Conservation (phyloP, 2,888 invertebrate species). For the Pristionchus arcanus region DNA sequence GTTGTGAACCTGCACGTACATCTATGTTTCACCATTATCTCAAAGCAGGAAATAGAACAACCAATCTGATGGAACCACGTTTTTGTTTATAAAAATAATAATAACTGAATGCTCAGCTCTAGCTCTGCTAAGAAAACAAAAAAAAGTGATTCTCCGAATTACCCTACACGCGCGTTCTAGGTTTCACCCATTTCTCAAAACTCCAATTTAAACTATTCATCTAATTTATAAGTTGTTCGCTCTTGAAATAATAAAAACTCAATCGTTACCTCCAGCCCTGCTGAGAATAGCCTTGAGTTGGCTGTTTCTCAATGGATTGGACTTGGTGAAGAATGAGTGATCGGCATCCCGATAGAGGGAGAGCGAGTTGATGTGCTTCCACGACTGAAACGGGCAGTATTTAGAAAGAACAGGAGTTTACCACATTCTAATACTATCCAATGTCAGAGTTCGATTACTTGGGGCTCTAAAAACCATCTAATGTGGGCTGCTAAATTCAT, state of each 20-base stretch:
- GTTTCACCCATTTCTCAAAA: neutral
- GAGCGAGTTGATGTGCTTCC: constrained; percentile 66
- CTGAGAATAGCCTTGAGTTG: constrained; percentile 68
- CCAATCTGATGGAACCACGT: neutral
- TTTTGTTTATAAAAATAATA: neutral
- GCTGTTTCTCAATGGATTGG: constrained; percentile 71
- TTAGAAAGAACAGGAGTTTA: too few relatives aligned
- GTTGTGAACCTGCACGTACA: neutral
- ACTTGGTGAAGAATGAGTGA: constrained; percentile 64
- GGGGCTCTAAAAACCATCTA: too few relatives aligned
- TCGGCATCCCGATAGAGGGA: constrained; percentile 67
- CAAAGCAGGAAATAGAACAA: neutral
- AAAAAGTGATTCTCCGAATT: too few relatives aligned
- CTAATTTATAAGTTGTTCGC: too few relatives aligned
- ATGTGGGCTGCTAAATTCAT: too few relatives aligned
- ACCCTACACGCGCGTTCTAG: neutral
- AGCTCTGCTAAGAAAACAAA: constrained; percentile 45
- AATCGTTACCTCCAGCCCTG: constrained; percentile 37
- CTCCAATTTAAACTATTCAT: neutral
- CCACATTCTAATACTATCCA: neutral
- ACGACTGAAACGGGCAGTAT: constrained; percentile 62
- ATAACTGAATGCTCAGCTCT: neutral
- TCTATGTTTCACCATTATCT: neutral
- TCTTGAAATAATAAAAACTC: neutral
- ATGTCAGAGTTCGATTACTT: too few relatives aligned